A percentile compares a stretch with the other conserved stretches of the same genome.
phyloP scores from a whole-genome alignment of 2,888 invertebrate genomes.

The Polietes domitor region DNA sequence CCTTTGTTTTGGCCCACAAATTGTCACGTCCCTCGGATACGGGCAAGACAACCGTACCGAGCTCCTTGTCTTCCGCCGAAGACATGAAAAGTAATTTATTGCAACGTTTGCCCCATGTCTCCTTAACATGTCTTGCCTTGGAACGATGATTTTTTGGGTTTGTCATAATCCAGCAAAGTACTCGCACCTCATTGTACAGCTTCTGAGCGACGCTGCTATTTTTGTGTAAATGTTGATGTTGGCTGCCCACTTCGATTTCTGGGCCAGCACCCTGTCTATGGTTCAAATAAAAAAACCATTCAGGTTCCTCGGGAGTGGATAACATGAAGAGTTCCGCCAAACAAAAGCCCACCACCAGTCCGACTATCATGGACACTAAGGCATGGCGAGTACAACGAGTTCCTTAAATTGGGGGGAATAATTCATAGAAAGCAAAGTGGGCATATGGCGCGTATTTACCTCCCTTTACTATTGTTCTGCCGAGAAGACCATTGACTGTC shows the following conservation, averaged over 20 bases:
- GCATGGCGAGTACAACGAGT: conserved; percentile 80
- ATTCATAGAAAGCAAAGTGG: neutral
- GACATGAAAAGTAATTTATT: conserved; percentile 95
- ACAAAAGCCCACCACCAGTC: conserved; percentile 79
- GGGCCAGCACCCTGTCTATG: conserved; percentile 79
- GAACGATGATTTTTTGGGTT: conserved; percentile 93
- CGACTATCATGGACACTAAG: conserved; percentile 78
- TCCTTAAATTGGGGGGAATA: conserved; percentile 76
- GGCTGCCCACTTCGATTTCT: conserved; percentile 79
- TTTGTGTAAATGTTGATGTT: conserved; percentile 83
- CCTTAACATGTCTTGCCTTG: conserved; percentile 95
- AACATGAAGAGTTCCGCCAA: conserved; percentile 79
- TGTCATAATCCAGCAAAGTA: conserved; percentile 99
- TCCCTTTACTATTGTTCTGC: conserved; percentile 73
- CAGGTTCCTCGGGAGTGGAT: conserved; percentile 74
- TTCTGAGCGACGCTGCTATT: conserved; percentile 86
- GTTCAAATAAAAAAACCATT: conserved; percentile 75
- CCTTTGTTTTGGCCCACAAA: conserved; percentile 99
- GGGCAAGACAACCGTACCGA: conserved; percentile 91
- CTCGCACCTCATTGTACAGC: conserved; percentile 88
- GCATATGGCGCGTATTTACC: conserved; percentile 65
- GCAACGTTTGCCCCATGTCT: conserved; percentile 97
- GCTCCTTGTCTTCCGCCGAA: conserved; percentile 85
- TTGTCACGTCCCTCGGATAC: conserved; percentile 94
- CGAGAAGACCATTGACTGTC: conserved; percentile 74